phyloP scores from a whole-genome alignment of 2,888 invertebrate genomes.

The Pandemis corylana region DNA sequence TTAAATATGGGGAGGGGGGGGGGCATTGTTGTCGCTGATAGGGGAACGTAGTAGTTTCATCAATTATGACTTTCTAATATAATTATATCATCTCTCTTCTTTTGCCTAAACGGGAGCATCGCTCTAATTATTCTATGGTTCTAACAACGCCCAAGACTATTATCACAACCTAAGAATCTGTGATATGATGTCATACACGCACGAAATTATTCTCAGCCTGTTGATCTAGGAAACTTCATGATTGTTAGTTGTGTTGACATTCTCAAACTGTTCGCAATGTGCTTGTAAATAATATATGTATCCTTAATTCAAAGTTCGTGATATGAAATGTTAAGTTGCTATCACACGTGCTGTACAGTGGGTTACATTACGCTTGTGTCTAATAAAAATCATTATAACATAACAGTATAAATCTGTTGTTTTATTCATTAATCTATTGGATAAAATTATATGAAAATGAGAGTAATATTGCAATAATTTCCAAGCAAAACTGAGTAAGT shows the following conservation, averaged over 20 bases:
- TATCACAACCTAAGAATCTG: background rate
- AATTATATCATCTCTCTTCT: background rate
- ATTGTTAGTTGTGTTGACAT: conserved; percentile 5
- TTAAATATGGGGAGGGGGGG: no score
- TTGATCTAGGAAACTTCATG: background rate
- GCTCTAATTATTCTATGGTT: background rate
- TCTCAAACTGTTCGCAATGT: conserved; percentile 4
- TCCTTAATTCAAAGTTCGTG: conserved; percentile 46
- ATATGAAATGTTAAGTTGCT: conserved; percentile 50
- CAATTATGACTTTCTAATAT: conserved; percentile 1
- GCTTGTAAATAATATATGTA: conserved; percentile 40
- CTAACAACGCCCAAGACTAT: conserved; percentile 4
- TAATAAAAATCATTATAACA: conserved; percentile 58
- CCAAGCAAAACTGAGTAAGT: background rate
- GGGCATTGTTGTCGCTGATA: conserved; percentile 6
- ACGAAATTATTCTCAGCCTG: background rate
- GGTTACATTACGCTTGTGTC: conserved; percentile 57
- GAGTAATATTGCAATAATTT: background rate
- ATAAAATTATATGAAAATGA: background rate
- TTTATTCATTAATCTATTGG: conserved; percentile 3
- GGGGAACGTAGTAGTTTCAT: conserved; percentile 6
- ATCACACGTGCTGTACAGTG: conserved; percentile 55
- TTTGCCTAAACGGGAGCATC: background rate
- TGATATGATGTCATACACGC: background rate
- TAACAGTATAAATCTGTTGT: conserved; percentile 33